Percentiles rank a stretch among this genome's conserved stretches.
Evolutionary conservation across 2,888 invertebrate species (phyloP).

Genomic region (Archips crataeganus): DNA sequence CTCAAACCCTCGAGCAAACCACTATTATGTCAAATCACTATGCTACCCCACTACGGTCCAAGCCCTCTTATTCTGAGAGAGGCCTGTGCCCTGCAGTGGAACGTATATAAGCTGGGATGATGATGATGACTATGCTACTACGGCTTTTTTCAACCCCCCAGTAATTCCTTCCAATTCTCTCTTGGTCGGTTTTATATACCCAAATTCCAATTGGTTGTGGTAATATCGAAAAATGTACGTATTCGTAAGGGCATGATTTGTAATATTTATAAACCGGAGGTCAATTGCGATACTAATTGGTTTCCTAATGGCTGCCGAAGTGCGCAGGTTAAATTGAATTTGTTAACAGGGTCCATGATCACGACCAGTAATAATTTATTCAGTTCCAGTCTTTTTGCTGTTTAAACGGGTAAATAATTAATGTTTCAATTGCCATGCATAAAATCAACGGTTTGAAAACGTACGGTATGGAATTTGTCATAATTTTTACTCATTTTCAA

Average conservation of each 20-base stretch:
- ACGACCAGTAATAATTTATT: slow-evolving; percentile 28
- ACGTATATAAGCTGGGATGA: too few relatives aligned
- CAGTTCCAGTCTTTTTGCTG: not conserved
- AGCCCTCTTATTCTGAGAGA: too few relatives aligned
- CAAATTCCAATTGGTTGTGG: not conserved
- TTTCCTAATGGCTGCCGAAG: slow-evolving; percentile 57
- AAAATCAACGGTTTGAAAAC: not conserved
- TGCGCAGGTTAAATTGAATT: slow-evolving; percentile 54
- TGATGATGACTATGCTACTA: too few relatives aligned
- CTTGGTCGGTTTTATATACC: not conserved
- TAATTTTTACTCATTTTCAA: too few relatives aligned
- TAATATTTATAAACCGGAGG: slow-evolving; percentile 65
- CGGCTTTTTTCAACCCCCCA: too few relatives aligned
- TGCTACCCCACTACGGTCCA: too few relatives aligned
- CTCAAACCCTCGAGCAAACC: too few relatives aligned
- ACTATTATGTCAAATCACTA: too few relatives aligned
- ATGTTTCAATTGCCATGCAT: not conserved
- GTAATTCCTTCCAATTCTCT: too few relatives aligned
- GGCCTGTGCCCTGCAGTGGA: too few relatives aligned
- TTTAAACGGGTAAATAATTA: not conserved
- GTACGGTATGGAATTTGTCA: too few relatives aligned
- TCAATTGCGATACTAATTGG: slow-evolving; percentile 63
- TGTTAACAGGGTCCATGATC: slow-evolving; percentile 41
- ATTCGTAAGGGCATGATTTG: slow-evolving; percentile 42
- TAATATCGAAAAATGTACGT: not conserved